phyloP scores from a whole-genome alignment of 2,113 vertebrate species.

The Vulpes lagopus region DNA sequence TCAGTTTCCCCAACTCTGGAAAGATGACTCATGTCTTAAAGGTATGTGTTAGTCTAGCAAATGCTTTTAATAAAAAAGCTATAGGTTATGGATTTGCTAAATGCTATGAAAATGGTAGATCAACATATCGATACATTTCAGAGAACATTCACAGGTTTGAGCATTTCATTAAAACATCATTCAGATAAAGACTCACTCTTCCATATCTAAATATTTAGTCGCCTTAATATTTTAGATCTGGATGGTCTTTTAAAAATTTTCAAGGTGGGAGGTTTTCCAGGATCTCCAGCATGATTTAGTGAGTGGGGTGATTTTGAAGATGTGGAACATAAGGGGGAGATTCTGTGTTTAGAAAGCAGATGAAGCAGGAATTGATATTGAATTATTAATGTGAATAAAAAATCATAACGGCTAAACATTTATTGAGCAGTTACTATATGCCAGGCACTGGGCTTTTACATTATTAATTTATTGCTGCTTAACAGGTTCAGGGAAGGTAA shows the following conservation, averaged over 20 bases:
- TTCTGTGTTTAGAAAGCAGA: constrained; percentile 18
- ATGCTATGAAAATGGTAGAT: background rate
- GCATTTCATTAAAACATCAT: constrained; percentile 24
- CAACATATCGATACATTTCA: background rate
- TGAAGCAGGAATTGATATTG: constrained; percentile 22
- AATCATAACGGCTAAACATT: constrained; percentile 5
- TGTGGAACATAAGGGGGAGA: background rate
- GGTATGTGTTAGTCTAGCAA: constrained; percentile 56
- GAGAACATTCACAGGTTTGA: background rate
- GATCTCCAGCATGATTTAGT: background rate
- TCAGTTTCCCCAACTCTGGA: constrained; percentile 77
- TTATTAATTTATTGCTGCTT: constrained; percentile 15
- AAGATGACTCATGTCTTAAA: constrained; percentile 70
- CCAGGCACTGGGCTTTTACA: background rate
- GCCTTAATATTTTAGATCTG: constrained; percentile 6
- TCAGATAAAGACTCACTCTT: constrained; percentile 28
- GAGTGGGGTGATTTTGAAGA: constrained; percentile 29
- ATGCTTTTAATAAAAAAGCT: background rate
- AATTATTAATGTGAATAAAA: constrained; percentile 29
- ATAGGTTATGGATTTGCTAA: background rate
- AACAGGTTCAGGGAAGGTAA: background rate
- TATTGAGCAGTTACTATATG: constrained; percentile 56
- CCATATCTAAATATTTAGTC: background rate
- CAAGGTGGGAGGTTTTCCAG: constrained; percentile 29
- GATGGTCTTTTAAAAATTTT: background rate